Evolutionary conservation across 2,113 vertebrate species (phyloP), one percentile per base, ranked within the genome.

Genomic region (Anseranas semipalmata): DNA sequence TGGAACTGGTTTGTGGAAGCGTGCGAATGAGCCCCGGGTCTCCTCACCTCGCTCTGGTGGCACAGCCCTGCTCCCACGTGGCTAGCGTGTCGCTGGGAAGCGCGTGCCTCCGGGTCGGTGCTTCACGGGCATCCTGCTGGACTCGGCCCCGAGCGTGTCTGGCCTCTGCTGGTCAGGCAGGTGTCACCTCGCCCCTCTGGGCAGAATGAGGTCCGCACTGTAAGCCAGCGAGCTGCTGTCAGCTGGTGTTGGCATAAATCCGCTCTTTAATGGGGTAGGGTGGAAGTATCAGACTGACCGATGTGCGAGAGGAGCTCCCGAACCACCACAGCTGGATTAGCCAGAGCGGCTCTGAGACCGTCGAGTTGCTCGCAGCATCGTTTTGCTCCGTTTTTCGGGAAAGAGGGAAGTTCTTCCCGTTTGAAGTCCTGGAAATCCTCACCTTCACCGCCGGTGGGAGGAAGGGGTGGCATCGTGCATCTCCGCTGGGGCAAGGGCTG

Each of bases 401-500:
- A 70, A 62, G 59, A 41, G 0, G 6, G 74, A 68, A 87, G 13
- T 50, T 35, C 59, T 83, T 94, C 74, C 85, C 52, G 14, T 70
- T 87, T 87, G 56, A 79, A 71, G 25, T 85, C 32, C 22, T 4
- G 88, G 85, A 95, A 88, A 82, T 90, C 79, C 65, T 96, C 81
- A 62, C 93, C 75, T 93, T 87, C 63, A 52, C 73, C 0, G 1
- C 39, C 60, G 76, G 60, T 91, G 91, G 94, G 88, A 95, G 83
- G 86, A 90, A 70, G 35, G 24, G 75, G 43, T 84, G 85, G 84
- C 79, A 74, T 92, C 95, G 92, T 89, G 89, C 60, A 52, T 88
- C 60, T 80, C 41, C 71, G 25, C 76, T 73, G 85, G 93, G 63
- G 85, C 85, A 81, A 74, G 50, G 67, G 86, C 89, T 95, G 50